phyloP scores from a whole-genome alignment of 2,797 vertebrate species.

The Tiaroga cobitis region DNA sequence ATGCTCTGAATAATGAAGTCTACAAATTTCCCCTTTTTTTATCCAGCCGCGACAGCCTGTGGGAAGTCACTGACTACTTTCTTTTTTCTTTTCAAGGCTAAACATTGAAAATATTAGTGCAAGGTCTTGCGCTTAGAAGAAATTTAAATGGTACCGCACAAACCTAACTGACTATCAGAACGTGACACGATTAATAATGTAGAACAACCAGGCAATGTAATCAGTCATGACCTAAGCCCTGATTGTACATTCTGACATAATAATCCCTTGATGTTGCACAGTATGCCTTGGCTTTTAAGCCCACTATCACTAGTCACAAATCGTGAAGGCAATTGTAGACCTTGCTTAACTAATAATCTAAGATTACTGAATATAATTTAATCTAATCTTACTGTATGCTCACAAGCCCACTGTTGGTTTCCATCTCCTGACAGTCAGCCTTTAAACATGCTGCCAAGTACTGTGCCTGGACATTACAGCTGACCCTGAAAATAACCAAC shows the following conservation, averaged over 20 bases:
- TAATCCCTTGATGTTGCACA: neutral
- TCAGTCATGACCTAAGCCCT: neutral
- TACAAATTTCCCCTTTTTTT: neutral
- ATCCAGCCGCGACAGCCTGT: neutral
- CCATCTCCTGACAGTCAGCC: constrained; percentile 42
- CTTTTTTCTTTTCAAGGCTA: neutral
- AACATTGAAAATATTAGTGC: neutral
- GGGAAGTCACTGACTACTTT: neutral
- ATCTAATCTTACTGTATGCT: neutral
- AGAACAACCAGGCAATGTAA: neutral
- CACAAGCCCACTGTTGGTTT: neutral
- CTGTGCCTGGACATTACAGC: constrained; percentile 10
- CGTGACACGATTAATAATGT: constrained; percentile 15
- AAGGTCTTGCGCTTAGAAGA: too few species aligned
- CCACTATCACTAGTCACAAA: neutral
- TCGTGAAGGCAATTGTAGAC: neutral
- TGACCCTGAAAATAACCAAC: constrained; percentile 62
- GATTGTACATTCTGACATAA: neutral
- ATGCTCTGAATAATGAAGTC: neutral
- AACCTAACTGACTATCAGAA: too few species aligned
- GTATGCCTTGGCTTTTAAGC: neutral
- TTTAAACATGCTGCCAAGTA: constrained; percentile 55
- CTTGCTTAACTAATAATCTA: neutral
- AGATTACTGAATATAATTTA: neutral
- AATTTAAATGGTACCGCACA: too few species aligned